Evolutionary conservation across 2,888 invertebrate species (phyloP), one percentile per base, ranked within the genome.

Genomic region (Agelastica alni): DNA sequence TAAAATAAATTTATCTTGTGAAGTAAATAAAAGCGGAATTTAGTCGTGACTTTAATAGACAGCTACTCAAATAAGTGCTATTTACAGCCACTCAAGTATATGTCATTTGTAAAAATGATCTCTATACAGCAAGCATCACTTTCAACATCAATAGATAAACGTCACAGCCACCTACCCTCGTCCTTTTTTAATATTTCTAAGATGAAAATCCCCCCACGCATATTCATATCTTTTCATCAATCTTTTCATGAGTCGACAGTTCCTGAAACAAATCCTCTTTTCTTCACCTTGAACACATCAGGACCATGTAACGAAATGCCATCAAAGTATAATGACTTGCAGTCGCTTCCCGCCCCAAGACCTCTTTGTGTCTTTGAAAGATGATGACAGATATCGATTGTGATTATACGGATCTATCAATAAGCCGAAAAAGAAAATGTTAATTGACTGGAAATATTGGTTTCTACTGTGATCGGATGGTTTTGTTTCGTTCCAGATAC

Each of bases 191-290:
- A 55, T 47, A 55, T 55, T 51, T 36, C 46, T 43, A 51, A 43
- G 7, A 51, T 51, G 32, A 31, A 32, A 22, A 17, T 39, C 39
- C 44, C 48, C 57, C 51, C 41, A 45, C 54, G 52, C 54, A 52
- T 55, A 59, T 52, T 56, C 54, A 53, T 48, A 59, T 51, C 51
- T 51, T 53, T 45, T 53, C 34, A 48, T 48, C 48, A 48, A 48
- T 48, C 51, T 53, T 58, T 52, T 56, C 56, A 59, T 61, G 61
- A 61, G 59, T 59, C 54, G 53, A 51, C 61, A 55, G 48, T 53
- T 61, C 58, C 39, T 47, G 56, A 61, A 61, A 61, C 55, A 57
- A 59, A 60, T 51, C 51, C 48, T 37, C 39, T 53, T 59, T 55
- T 55, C 49, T 45, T 30, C 41, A 46, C 46, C 55, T 46, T 51